Evolutionary conservation across 2,888 invertebrate genomes (phyloP), one percentile per base, ranked within the genome.

Genomic region (Cenopis cana): DNA sequence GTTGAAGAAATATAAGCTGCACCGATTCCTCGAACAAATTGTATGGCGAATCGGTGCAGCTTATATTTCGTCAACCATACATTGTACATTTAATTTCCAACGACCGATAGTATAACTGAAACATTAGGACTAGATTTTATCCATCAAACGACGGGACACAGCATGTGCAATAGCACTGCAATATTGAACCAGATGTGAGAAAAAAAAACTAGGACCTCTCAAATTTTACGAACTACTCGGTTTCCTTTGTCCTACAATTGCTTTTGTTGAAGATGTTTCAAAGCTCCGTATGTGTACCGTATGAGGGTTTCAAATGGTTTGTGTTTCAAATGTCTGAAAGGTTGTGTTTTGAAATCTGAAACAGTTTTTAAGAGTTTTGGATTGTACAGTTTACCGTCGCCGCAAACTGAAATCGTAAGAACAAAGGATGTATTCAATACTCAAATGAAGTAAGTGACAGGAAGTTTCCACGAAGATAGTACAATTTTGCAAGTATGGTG

Each of bases 161-260:
- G 5, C 41, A 6, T 14, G 14, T 41, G 8, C 50, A 56, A 56
- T n/a, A 2, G 4, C 55, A 56, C 20, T 17, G 59, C 59, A 14
- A 59, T 59, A 59, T 20, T 41, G 2, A 20, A 41, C 8, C 14
- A 41, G 14, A 38, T 11, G 41, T 59, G 59, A 59, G 14, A 20
- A 17, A 24, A 59, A 59, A 59, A 20, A 12, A n/a, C n/a, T n/a
- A 4, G n/a, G 24, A 33, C 8, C 24, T 18, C 49, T 17, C 10
- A 33, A 61, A 61, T 61, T 49, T 61, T 61, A 61, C n/a, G 18
- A 59, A 60, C 46, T 24, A 24, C 8, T 41, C 59, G 29, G 61
- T 61, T 50, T 61, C 60, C 49, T 61, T 61, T 50, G 49, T 61
- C 33, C 29, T 18, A 49, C 46, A 49, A 61, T 61, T 50, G 49